These are phyloP conservation scores for Stegostoma tigrinum DNA, from an alignment of 2,113 vertebrate genomes.

Conservation along the genomic window DNA sequence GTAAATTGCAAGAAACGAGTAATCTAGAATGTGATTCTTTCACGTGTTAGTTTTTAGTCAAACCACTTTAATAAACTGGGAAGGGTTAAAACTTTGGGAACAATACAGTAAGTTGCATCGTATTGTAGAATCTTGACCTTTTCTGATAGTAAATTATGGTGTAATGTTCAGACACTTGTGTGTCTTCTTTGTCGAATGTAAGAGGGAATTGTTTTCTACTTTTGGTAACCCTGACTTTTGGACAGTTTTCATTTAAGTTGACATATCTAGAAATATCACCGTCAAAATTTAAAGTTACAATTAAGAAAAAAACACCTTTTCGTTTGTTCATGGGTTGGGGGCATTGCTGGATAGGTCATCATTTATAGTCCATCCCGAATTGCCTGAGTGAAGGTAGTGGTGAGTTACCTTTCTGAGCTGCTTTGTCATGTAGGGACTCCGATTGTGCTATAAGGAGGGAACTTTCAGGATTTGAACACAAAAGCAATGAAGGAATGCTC, in stretches of 20 bases:
- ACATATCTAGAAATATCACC: neutral
- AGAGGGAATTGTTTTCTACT: neutral
- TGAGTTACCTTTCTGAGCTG: too few species aligned
- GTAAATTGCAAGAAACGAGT: neutral
- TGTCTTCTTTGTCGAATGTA: neutral
- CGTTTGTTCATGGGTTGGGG: too few species aligned
- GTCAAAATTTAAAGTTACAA: neutral
- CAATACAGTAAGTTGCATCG: neutral
- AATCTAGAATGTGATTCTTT: constrained; percentile 6
- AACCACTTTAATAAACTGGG: neutral
- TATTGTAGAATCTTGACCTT: neutral
- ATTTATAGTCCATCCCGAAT: too few species aligned
- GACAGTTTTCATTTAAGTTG: neutral
- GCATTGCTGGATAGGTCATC: too few species aligned
- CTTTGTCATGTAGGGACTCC: too few species aligned
- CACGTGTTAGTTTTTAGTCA: neutral
- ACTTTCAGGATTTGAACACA: too few species aligned
- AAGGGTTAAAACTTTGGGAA: neutral
- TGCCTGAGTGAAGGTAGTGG: too few species aligned
- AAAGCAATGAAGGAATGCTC: too few species aligned
- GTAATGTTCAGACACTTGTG: neutral
- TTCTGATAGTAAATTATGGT: neutral
- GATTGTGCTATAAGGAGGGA: too few species aligned
- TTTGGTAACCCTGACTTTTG: neutral
- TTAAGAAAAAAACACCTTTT: neutral